phyloP scores from a whole-genome alignment of 1,140 invertebrate genomes.

The Battus philenor region DNA sequence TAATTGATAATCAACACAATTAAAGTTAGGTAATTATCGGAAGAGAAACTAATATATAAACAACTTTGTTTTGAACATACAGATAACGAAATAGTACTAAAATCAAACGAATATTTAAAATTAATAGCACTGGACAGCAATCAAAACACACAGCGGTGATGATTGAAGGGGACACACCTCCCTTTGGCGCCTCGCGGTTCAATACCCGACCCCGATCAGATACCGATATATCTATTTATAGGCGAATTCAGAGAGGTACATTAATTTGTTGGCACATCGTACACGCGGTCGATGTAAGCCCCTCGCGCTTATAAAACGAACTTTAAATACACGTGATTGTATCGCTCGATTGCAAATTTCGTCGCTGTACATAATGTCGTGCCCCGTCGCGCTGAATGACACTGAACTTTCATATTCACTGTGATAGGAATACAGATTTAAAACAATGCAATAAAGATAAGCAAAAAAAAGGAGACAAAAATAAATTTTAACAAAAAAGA shows the following conservation, averaged over 20 bases:
- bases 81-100: background rate
- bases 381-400: background rate
- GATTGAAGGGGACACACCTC: conserved; percentile 20
- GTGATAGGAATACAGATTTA: too few relatives aligned
- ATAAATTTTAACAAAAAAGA: too few relatives aligned
- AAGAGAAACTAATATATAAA: background rate
- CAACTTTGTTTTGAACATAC: background rate
- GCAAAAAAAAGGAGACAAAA: too few relatives aligned
- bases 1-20: too few relatives aligned
- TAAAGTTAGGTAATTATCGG: too few relatives aligned
- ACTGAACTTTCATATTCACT: too few relatives aligned
- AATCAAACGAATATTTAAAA: background rate
- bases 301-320: conserved; percentile 6
- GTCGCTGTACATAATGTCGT: background rate
- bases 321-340: conserved; percentile 5
- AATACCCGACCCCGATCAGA: conserved; percentile 44
- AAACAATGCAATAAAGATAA: too few relatives aligned
- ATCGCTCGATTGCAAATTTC: background rate
- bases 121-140: background rate
- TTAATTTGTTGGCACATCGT: conserved; percentile 39
- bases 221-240: conserved; percentile 57
- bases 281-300: conserved; percentile 13
- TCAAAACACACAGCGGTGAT: conserved; percentile 1
- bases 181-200: conserved; percentile 41
- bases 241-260: conserved; percentile 41